A percentile compares a stretch with the other conserved stretches of the same genome.
Conservation (phyloP, 1,140 invertebrate species). For the Protaetia brevitarsis region DNA sequence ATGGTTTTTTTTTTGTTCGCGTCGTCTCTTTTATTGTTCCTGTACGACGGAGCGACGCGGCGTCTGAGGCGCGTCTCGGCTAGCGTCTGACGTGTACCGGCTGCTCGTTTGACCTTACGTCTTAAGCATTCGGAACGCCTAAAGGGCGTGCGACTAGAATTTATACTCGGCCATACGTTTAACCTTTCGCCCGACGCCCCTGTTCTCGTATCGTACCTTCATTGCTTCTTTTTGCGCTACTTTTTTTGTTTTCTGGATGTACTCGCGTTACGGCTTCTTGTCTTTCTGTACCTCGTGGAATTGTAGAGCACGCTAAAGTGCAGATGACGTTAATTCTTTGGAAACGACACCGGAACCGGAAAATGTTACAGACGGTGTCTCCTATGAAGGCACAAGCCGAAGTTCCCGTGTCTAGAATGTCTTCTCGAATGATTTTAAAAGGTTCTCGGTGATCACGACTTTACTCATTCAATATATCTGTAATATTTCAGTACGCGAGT, state of each 20-base stretch:
- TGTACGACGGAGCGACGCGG: neutral
- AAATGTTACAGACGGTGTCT: neutral
- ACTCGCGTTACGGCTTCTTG: neutral
- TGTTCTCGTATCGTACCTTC: neutral
- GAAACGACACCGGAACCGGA: neutral
- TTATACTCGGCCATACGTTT: constrained; percentile 11
- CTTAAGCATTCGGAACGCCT: constrained; percentile 3
- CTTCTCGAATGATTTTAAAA: too few species aligned
- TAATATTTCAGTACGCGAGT: too few species aligned
- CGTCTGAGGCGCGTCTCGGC: neutral
- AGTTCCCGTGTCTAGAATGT: too few species aligned
- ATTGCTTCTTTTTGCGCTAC: neutral
- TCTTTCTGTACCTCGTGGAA: neutral
- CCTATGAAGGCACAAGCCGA: too few species aligned
- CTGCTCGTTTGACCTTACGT: constrained; percentile 10
- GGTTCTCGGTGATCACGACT: too few species aligned
- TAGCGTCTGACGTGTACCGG: neutral
- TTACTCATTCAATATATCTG: too few species aligned
- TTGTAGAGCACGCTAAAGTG: neutral
- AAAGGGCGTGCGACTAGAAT: neutral
- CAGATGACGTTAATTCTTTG: constrained; percentile 1
- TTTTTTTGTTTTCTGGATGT: neutral
- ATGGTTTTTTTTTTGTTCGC: neutral
- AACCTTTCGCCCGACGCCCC: neutral
- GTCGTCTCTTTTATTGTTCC: neutral